These are phyloP conservation scores for Oxyruncus cristatus DNA, from an alignment of 2,113 vertebrate species.

Conservation along the genomic window DNA sequence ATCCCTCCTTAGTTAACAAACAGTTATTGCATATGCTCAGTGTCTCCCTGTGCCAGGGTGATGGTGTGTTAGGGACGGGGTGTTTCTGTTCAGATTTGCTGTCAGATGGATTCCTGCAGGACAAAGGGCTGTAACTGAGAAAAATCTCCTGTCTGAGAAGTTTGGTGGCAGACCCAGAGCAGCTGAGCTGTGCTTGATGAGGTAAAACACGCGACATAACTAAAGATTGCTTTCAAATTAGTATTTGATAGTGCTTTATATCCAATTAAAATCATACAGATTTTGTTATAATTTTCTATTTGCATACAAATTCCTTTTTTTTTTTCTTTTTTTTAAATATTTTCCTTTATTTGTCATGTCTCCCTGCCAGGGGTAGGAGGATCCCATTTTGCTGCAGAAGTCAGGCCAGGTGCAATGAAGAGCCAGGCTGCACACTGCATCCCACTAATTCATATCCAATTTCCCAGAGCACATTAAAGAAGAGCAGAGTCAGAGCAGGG, in stretches of 20 bases:
- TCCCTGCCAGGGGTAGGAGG: not conserved
- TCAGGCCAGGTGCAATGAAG: not conserved
- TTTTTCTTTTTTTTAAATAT: not conserved
- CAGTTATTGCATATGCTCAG: not conserved
- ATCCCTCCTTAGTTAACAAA: not conserved
- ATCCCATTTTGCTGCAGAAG: not conserved
- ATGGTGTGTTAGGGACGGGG: not conserved
- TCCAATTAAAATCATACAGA: not conserved
- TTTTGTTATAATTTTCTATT: not conserved
- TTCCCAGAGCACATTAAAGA: not conserved
- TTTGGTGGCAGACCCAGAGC: not conserved
- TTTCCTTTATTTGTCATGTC: rapidly evolving
- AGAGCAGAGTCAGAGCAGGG: not conserved
- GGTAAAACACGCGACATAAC: rapidly evolving
- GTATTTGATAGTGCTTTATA: not conserved
- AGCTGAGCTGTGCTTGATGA: not conserved
- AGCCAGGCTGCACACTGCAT: not conserved
- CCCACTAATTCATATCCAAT: not conserved
- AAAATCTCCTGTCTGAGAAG: not conserved
- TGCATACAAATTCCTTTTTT: not conserved
- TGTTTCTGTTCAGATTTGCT: not conserved
- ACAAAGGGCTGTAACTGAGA: not conserved
- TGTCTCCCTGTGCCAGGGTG: not conserved
- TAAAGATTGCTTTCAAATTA: not conserved
- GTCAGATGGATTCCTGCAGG: not conserved